Evolutionary conservation across 2,113 vertebrate species (phyloP), one percentile per base, ranked within the genome.

Genomic region (Austrofundulus limnaeus): DNA sequence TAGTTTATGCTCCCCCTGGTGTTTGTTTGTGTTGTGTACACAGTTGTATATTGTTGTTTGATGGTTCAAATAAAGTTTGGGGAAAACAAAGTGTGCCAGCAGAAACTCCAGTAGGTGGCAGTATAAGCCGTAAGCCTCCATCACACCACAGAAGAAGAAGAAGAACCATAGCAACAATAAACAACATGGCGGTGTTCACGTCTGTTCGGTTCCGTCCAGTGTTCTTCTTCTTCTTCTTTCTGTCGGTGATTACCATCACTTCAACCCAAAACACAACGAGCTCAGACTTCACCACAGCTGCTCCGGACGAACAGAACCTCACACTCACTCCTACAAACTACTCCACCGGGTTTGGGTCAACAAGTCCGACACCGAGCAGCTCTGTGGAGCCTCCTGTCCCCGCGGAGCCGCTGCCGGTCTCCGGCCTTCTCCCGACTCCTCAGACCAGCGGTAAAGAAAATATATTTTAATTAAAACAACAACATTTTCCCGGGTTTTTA

Each of bases 91-190:
- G n/a, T n/a, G n/a, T n/a, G n/a, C n/a, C n/a, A n/a, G n/a, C n/a
- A n/a, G n/a, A n/a, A n/a, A n/a, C n/a, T n/a, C n/a, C n/a, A n/a
- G n/a, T n/a, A n/a, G n/a, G n/a, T n/a, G n/a, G n/a, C n/a, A n/a
- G n/a, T n/a, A n/a, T n/a, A n/a, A n/a, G n/a, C n/a, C n/a, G n/a
- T n/a, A n/a, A n/a, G n/a, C n/a, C n/a, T n/a, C n/a, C n/a, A n/a
- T n/a, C n/a, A n/a, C n/a, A n/a, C n/a, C n/a, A 10, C 4, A 10
- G 51, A 42, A 70, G 49, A 61, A 70, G 80, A 78, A 57, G 10
- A 56, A 45, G 7, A 42, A 54, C 80, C 82, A 85, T 86, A 85
- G 78, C 71, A 86, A 86, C 86, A 46, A 0, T 24, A 65, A 74
- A 85, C 78, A 84, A 74, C 77, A 88, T 88, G 87, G 84, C 66